Conservation (phyloP, 2,888 invertebrate genomes). For the Ptychoptera albimana region DNA sequence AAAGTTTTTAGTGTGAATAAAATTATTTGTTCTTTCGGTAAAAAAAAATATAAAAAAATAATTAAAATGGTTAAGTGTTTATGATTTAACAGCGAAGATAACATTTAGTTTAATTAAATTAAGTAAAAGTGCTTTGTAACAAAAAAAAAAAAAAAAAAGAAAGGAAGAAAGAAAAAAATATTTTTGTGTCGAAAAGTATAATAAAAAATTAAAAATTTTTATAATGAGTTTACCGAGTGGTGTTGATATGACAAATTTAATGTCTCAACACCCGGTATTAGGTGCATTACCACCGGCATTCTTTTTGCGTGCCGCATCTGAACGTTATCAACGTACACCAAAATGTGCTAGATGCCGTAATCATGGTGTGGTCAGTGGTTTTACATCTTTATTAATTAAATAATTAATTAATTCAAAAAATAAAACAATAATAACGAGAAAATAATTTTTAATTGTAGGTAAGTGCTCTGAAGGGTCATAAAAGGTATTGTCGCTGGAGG, state of each 20-base stretch:
- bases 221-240: constrained; percentile 72
- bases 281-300: constrained; percentile 74
- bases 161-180: not conserved
- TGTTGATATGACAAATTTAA: constrained; percentile 71
- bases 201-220: constrained; percentile 12
- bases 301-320: constrained; percentile 74
- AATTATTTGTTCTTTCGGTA: too few relatives aligned
- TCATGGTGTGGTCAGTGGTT: constrained; percentile 84
- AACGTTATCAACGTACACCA: constrained; percentile 89
- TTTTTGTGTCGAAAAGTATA: constrained; percentile 3
- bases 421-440: too few relatives aligned
- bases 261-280: constrained; percentile 71
- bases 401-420: too few relatives aligned
- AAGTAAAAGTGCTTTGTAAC: too few relatives aligned
- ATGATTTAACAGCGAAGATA: too few relatives aligned
- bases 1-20: too few relatives aligned
- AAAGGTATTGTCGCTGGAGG: constrained; percentile 91
- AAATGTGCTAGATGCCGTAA: constrained; percentile 95
- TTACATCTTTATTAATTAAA: too few relatives aligned
- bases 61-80: too few relatives aligned
- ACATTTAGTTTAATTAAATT: too few relatives aligned
- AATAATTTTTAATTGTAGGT: constrained; percentile 16
- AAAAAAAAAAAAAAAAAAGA: too few relatives aligned
- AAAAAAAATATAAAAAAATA: too few relatives aligned
- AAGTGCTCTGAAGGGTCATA: constrained; percentile 62